phyloP scores from a whole-genome alignment of 2,113 vertebrate genomes.

The Panurus biarmicus region DNA sequence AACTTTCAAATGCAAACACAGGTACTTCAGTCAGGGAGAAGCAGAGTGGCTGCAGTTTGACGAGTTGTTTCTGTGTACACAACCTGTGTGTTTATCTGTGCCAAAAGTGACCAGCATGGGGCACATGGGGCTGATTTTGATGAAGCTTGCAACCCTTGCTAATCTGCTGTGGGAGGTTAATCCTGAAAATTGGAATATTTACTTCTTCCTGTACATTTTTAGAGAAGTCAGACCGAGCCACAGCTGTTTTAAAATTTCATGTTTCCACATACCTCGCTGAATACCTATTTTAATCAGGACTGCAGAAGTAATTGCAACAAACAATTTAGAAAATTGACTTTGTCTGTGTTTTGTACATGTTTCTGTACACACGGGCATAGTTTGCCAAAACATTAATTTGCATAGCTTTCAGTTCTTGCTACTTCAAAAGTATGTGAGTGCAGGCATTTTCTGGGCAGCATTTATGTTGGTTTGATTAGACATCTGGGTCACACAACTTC shows the following conservation, averaged over 20 bases:
- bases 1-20: background rate
- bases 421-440: background rate
- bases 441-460: background rate
- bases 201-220: background rate
- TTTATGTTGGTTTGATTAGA: background rate
- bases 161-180: background rate
- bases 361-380: background rate
- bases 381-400: background rate
- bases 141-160: background rate
- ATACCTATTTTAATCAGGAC: background rate
- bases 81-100: background rate
- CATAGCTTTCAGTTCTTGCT: background rate
- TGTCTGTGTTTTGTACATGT: background rate
- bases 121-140: background rate
- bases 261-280: background rate
- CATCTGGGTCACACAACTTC: background rate
- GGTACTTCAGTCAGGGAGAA: background rate
- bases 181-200: background rate
- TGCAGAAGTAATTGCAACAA: background rate
- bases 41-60: background rate
- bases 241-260: background rate
- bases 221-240: background rate
- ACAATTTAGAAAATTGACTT: background rate
- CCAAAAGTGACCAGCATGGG: background rate
- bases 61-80: background rate